Base-by-base conservation (phyloP, 1,140 invertebrate species). In the Plutomurus gul region DNA sequence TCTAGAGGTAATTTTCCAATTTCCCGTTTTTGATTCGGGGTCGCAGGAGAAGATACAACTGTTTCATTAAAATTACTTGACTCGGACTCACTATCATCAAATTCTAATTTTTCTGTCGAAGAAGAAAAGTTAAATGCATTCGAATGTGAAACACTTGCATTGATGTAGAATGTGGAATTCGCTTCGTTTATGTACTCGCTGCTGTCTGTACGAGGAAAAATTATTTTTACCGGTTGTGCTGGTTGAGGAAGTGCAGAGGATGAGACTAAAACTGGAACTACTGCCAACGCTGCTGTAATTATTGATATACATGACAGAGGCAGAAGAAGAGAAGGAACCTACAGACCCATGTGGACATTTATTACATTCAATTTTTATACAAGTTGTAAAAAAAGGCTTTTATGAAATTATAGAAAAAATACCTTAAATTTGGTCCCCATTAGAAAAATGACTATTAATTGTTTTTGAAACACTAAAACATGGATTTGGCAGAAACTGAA, bases 391-490 rank as follows among this genome's bases (percentile, higher is more conserved):
- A 51, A 51, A 51, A 22, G 10, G 5, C n/a, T 30, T n/a, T n/a
- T n/a, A n/a, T n/a, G n/a, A n/a, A n/a, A n/a, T n/a, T n/a, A n/a
- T n/a, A n/a, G n/a, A n/a, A n/a, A n/a, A 36, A 25, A 16, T 65
- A 65, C 56, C 56, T 65, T 65, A 10, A 65, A 65, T 13, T 65
- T 65, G 56, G 56, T 65, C 56, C 56, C 56, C 56, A 65, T 65
- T 65, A 65, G 47, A 36, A n/a, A n/a, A 65, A 65, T 65, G 56
- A 30, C 56, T 33, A 33, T 33, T 51, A 16, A 16, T n/a, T n/a
- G 36, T 65, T 16, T 65, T 4, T 65, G 25, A 30, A 60, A 65
- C 16, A 65, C 36, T 65, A 65, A 65, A 30, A n/a, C 56, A 65
- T 65, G 56, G 56, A 65, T 30, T 65, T 36, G 25, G 13, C n/a